These are phyloP conservation scores for Neoarius graeffei DNA, from an alignment of 2,113 vertebrate genomes.

Conservation along the genomic window DNA sequence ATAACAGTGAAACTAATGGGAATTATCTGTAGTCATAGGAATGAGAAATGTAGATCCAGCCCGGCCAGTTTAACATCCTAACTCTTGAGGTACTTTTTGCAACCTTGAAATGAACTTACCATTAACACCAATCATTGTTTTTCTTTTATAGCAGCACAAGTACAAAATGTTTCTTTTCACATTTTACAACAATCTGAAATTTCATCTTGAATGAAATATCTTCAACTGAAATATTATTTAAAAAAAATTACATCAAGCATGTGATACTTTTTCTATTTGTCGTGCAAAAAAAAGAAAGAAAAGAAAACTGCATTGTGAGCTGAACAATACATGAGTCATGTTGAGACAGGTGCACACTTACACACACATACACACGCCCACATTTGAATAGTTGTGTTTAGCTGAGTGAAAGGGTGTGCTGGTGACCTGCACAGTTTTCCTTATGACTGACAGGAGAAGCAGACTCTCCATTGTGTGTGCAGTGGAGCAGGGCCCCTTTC, in stretches of 20 bases:
- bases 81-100: too few relatives aligned
- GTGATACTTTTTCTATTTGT: background rate
- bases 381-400: conserved; percentile 47
- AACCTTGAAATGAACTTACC: background rate
- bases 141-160: background rate
- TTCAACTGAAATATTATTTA: background rate
- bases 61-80: background rate
- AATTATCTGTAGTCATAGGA: background rate
- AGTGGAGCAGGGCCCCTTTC: conserved; percentile 21
- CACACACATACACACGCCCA: background rate
- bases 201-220: background rate
- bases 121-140: background rate
- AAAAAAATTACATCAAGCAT: background rate
- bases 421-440: conserved; percentile 15
- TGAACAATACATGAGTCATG: background rate
- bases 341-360: conserved; percentile 16
- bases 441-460: conserved; percentile 33
- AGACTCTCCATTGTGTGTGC: conserved; percentile 44
- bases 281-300: background rate
- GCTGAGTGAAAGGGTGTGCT: conserved; percentile 25
- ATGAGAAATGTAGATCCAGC: background rate
- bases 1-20: background rate
- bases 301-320: background rate
- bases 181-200: background rate
- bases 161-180: background rate